Evolutionary conservation across 37 sponge, comb jelly and placozoan species (phyloP), one percentile per base, ranked within the genome.

Genomic region (Ianthella basta): DNA sequence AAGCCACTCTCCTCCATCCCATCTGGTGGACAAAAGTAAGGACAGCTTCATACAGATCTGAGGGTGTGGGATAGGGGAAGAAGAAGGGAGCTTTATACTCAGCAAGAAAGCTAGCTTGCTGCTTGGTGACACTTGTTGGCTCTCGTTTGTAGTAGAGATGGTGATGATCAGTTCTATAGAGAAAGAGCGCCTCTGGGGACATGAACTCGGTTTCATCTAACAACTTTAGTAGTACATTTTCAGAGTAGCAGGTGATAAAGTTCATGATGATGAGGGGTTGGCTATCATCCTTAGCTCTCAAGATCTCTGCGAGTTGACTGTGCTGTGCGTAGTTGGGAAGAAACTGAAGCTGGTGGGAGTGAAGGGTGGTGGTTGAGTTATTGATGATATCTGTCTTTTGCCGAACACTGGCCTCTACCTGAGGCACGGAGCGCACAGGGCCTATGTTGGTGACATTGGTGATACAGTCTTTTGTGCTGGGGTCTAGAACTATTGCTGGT

Each of bases 1-100:
- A 30, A 5, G 72, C 37, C 34, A 70, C 37, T 70, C 72, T 70
- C 30, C 72, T 70, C 72, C 72, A 70, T 36, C 72, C 72, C 72
- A 70, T 70, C 37, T 70, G 20, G 72, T 70, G 72, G 72, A 70
- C 36, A 35, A 70, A 70, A 34, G 72, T 35, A 5, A 70, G 34
- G 5, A 33, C 72, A 20, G 37, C 64, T 27, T 29, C 24, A 27
- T 61, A 61, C 27, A 61, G 64, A 10, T 61, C 64, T 4, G 37
- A 34, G 1, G 37, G 72, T 70, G 32, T 27, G 38, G 72, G 34
- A 12, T 35, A 70, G 37, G 34, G 72, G 29, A 70, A 36, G 37
- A 70, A 34, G 5, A 21, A 35, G 34, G 29, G 37, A 16, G 4
- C 72, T 8, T 35, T 12, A 61, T 61, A 44, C 13, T 61, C 64